Evolutionary conservation across 2,113 vertebrate species (phyloP).

Genomic region (Nothoprocta pentlandii): DNA sequence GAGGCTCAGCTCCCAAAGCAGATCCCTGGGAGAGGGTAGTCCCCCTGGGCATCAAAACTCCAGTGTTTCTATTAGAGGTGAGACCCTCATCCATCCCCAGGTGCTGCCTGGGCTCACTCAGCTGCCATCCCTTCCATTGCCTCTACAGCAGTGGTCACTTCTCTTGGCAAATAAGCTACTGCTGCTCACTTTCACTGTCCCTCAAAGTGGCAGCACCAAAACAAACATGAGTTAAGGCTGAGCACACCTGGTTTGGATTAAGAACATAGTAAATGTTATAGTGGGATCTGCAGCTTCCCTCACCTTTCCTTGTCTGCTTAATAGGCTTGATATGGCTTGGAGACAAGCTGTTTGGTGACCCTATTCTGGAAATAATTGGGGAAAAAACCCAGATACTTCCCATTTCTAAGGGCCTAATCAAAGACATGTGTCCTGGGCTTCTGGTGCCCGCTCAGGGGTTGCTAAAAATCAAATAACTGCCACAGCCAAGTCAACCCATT

Average conservation of each 20-base stretch:
- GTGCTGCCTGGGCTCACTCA: neutral
- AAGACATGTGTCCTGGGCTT: neutral
- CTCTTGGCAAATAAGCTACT: neutral
- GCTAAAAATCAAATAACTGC: neutral
- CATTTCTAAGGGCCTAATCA: neutral
- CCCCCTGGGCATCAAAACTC: neutral
- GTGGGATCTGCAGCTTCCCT: neutral
- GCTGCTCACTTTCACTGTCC: neutral
- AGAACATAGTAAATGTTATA: neutral
- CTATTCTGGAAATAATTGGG: neutral
- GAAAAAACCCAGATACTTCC: neutral
- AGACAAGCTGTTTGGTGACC: neutral
- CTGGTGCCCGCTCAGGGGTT: neutral
- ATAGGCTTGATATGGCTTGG: neutral
- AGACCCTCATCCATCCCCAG: no score
- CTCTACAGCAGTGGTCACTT: neutral
- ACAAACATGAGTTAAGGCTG: conserved; percentile 28
- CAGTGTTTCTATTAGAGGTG: neutral
- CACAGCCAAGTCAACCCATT: neutral
- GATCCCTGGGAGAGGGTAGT: neutral
- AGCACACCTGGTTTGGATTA: neutral
- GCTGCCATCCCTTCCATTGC: accelerated
- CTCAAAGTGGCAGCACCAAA: neutral
- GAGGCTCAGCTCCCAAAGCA: neutral
- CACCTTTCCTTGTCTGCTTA: neutral